Evolutionary conservation across 2,888 invertebrate species (phyloP).

Genomic region (Sinopyrophorus schimmeli): DNA sequence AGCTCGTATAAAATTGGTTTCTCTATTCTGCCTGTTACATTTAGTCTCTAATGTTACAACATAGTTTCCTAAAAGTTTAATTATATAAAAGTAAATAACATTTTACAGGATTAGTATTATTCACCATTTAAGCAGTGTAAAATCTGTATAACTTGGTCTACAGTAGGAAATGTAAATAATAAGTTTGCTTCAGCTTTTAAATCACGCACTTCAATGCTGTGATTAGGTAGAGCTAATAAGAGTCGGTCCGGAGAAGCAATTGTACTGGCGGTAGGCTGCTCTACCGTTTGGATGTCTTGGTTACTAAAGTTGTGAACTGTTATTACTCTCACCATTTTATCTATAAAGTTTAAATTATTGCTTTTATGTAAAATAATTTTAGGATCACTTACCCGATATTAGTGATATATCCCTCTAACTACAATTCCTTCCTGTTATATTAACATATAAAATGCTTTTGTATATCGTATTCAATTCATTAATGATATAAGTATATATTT

Average conservation of each 20-base stretch:
- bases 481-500: too few relatives aligned
- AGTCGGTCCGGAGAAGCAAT: conserved; percentile 63
- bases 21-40: conserved; percentile 55
- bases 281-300: conserved; percentile 67
- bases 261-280: conserved; percentile 68
- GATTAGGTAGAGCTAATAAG: conserved; percentile 63
- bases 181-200: conserved; percentile 55
- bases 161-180: conserved; percentile 70
- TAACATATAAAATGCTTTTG: too few relatives aligned
- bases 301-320: conserved; percentile 70
- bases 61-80: conserved; percentile 60
- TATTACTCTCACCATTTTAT: conserved; percentile 67
- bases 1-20: conserved; percentile 65
- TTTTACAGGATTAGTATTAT: conserved; percentile 2
- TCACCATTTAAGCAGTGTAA: conserved; percentile 68
- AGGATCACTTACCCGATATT: too few relatives aligned
- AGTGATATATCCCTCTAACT: too few relatives aligned
- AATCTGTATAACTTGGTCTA: conserved; percentile 70
- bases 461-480: too few relatives aligned
- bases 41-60: conserved; percentile 68
- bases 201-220: conserved; percentile 64
- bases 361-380: too few relatives aligned
- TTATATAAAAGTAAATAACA: background rate
- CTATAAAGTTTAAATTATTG: too few relatives aligned
- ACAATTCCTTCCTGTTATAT: too few relatives aligned